Evolutionary conservation across 2,113 vertebrate genomes (phyloP).

Genomic region (Crotalus viridis): DNA sequence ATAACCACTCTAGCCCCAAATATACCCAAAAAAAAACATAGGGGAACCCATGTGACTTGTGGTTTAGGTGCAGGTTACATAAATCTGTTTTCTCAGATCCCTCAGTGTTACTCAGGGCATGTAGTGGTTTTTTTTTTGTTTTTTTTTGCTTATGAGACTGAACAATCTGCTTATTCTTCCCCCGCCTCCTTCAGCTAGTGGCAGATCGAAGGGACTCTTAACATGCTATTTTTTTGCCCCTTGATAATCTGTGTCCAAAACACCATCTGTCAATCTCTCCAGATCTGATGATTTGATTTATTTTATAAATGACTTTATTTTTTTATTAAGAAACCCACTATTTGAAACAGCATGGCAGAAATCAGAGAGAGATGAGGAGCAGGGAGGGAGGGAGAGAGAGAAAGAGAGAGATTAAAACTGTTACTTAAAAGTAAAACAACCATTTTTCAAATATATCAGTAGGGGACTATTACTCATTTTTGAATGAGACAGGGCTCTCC

Average conservation of each 20-base stretch:
- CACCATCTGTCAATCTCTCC: conserved; percentile 14
- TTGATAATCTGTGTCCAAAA: conserved; percentile 25
- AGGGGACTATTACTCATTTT: neutral
- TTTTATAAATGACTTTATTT: neutral
- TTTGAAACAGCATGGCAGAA: neutral
- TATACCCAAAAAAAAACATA: neutral
- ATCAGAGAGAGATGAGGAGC: neutral
- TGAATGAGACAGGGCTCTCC: neutral
- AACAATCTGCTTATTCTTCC: conserved; percentile 51
- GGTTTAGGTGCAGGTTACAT: conserved; percentile 71
- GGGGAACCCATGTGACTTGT: conserved; percentile 77
- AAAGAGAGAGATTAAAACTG: neutral
- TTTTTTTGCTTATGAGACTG: conserved; percentile 34
- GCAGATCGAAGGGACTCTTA: conserved; percentile 19
- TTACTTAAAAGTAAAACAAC: neutral
- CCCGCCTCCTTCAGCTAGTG: neutral
- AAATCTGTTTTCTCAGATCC: conserved; percentile 64
- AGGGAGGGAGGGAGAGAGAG: too few species aligned
- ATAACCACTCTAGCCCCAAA: conserved; percentile 51
- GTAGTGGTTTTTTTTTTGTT: neutral
- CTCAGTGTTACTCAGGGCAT: conserved; percentile 33
- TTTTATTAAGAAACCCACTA: neutral
- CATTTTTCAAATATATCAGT: neutral
- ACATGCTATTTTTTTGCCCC: conserved; percentile 43
- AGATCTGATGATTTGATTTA: neutral